phyloP scores from a whole-genome alignment of 37 sponge, comb jelly and placozoan species.

The Dysidea cf. avara region DNA sequence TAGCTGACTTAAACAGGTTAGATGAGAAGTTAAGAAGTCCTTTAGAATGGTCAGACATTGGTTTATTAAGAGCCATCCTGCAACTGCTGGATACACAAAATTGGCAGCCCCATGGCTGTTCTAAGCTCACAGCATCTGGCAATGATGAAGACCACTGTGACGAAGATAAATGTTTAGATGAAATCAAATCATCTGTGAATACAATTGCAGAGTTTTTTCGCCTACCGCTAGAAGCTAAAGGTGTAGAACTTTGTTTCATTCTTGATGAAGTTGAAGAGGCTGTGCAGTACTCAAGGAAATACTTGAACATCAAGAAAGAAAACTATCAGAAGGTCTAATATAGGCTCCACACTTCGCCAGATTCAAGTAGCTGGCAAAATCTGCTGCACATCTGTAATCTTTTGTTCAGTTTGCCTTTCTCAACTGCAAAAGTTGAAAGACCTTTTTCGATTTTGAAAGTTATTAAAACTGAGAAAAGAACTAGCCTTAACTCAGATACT shows the following conservation, averaged over 20 bases:
- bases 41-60: slow-evolving; percentile 9
- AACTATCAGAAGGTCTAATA: slow-evolving; percentile 46
- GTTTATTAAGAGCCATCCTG: slow-evolving; percentile 18
- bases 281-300: slow-evolving; percentile 34
- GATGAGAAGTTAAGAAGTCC: slow-evolving; percentile 15
- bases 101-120: slow-evolving; percentile 6
- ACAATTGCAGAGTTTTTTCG: slow-evolving; percentile 8
- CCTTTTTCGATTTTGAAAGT: slow-evolving; percentile 29
- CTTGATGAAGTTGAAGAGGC: slow-evolving; percentile 43
- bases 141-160: background rate
- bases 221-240: slow-evolving; percentile 37
- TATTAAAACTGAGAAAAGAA: slow-evolving; percentile 29
- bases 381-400: slow-evolving; percentile 27
- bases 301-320: slow-evolving; percentile 17
- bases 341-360: slow-evolving; percentile 38
- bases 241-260: slow-evolving; percentile 23
- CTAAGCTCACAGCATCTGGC: background rate
- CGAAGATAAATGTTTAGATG: slow-evolving; percentile 4
- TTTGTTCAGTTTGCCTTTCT: slow-evolving; percentile 29
- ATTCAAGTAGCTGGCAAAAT: slow-evolving; percentile 38
- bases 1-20: slow-evolving; percentile 12
- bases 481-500: slow-evolving; percentile 14
- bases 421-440: slow-evolving; percentile 44
- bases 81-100: slow-evolving; percentile 19
- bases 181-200: slow-evolving; percentile 15